phyloP scores from a whole-genome alignment of 2,113 vertebrate genomes.

The Semnopithecus entellus region DNA sequence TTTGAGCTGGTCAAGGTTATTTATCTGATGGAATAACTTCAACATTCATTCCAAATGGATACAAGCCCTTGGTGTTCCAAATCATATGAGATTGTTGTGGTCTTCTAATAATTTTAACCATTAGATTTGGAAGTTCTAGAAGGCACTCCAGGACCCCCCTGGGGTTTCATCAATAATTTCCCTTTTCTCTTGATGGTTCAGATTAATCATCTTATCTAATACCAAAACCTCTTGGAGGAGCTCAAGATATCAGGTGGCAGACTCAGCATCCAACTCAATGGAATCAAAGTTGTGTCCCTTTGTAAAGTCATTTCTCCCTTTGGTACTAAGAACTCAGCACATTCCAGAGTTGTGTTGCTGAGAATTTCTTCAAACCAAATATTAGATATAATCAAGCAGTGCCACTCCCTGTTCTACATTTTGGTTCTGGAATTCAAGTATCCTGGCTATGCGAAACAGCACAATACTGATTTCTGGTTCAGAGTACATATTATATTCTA shows the following conservation, averaged over 20 bases:
- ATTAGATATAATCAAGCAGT: not conserved
- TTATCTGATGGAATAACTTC: not conserved
- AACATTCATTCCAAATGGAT: not conserved
- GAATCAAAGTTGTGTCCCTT: not conserved
- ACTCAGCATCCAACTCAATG: not conserved
- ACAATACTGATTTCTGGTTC: not conserved
- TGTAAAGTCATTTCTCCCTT: not conserved
- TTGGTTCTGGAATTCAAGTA: not conserved
- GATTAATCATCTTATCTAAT: not conserved
- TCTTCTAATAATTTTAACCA: not conserved
- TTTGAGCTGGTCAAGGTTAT: not conserved
- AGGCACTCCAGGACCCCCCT: not conserved
- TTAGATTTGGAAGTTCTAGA: not conserved
- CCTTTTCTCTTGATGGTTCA: not conserved
- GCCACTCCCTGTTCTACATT: not conserved
- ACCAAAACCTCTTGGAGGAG: not conserved
- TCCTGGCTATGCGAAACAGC: not conserved
- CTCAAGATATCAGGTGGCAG: not conserved
- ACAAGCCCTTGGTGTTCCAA: not conserved
- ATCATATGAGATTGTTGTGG: not conserved
- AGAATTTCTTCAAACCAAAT: not conserved
- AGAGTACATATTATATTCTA: not conserved
- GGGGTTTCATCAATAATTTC: not conserved
- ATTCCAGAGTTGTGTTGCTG: not conserved
- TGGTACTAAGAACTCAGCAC: not conserved